Base-by-base conservation (phyloP, 1,140 invertebrate genomes). In the Colletes latitarsis region DNA sequence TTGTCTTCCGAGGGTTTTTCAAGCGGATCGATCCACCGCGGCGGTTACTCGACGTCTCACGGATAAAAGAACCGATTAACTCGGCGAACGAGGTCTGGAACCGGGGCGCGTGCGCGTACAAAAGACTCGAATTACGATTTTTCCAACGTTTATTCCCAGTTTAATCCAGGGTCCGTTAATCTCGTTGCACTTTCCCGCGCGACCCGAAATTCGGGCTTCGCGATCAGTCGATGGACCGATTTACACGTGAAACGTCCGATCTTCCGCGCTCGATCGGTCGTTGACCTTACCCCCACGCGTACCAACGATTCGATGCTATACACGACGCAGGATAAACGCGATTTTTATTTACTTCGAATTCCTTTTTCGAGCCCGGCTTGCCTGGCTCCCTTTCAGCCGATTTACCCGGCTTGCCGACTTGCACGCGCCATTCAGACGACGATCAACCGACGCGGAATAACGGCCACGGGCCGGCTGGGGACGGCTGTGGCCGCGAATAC, bases 201-300 rank as follows among this genome's bases (percentile, higher is more conserved):
- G 30, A 30, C 30, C 2, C 30, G 30, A 30, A 1, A 1, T 30
- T 30, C 2, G 2, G 30, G 30, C 2, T 30, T 30, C 30, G 30
- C 30, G 55, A 19, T 53, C 68, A 67, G 46, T 6, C n/a, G 57
- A 67, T 17, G 58, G 66, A 21, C 68, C 39, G 12, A 84, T 85
- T 85, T 84, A 52, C 82, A 84, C 81, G 68, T 69, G 58, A 85
- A 84, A 85, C 71, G 82, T 72, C 30, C 67, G 60, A 30, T 81
- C 81, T 81, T 46, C 64, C 55, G 30, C 60, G 14, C 19, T 80
- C 67, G 41, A 81, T 21, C 63, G 55, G n/a, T 82, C 53, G 67
- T 82, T 82, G 70, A 82, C 63, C 64, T 39, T 12, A 17, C 14
- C 57, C 73, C 53, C 69, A 57, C 6, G 55, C 64, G 30, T 63